Percentiles rank a stretch among this genome's conserved stretches.
Evolutionary conservation across 2,113 vertebrate species (phyloP).

Genomic region (Opisthocomus hoazin): DNA sequence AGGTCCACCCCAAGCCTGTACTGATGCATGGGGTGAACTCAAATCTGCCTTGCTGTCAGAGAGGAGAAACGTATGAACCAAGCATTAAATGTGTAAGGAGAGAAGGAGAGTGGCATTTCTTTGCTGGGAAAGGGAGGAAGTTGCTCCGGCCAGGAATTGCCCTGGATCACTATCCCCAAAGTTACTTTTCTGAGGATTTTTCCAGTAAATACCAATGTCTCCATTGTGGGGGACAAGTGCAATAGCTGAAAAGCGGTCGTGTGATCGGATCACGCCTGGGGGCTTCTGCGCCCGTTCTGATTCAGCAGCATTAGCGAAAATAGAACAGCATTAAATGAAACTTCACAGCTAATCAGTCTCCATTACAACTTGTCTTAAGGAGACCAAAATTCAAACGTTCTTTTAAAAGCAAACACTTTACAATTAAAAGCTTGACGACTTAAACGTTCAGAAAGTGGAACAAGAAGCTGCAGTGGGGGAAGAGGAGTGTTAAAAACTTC

Average conservation of each 20-base stretch:
- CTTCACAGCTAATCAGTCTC: not conserved
- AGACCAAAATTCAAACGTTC: not conserved
- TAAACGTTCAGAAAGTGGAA: not conserved
- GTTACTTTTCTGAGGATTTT: not conserved
- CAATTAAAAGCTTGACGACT: not conserved
- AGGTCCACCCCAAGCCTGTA: too few relatives aligned
- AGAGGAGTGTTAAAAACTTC: not conserved
- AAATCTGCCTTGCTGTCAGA: not conserved
- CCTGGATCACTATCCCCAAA: not conserved
- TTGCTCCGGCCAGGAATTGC: not conserved
- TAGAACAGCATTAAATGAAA: not conserved
- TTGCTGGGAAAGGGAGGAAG: not conserved
- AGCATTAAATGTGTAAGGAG: rapidly evolving
- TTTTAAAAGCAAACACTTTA: not conserved
- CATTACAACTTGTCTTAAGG: not conserved
- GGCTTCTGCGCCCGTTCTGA: not conserved
- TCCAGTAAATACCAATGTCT: rapidly evolving
- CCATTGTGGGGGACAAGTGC: not conserved
- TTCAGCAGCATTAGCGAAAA: slow-evolving; percentile 10
- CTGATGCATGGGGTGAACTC: too few relatives aligned
- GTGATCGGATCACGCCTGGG: not conserved
- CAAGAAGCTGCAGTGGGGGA: not conserved
- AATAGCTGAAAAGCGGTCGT: not conserved
- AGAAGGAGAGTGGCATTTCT: not conserved
- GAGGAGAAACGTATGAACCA: rapidly evolving